Percentiles rank a stretch among this genome's conserved stretches.
These are phyloP conservation scores for Parazoanthus atlanticus DNA, from an alignment of 92 coral and sea anemone species.

Conservation along the genomic window DNA sequence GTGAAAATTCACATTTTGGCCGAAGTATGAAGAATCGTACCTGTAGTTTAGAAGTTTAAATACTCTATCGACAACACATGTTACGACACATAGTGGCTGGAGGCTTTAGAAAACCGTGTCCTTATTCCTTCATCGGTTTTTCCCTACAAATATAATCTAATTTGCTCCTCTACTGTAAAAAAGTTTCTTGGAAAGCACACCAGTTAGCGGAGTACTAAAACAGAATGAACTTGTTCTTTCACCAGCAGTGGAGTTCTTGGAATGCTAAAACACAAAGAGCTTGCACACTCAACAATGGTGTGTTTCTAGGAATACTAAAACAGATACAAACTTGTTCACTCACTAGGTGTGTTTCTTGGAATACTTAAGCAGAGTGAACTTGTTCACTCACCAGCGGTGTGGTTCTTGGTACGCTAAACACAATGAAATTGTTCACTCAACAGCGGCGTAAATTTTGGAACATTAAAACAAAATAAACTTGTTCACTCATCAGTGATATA, in stretches of 20 bases:
- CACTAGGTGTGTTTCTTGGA: constrained; percentile 86
- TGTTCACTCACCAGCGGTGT: constrained; percentile 58
- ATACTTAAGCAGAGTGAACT: constrained; percentile 78
- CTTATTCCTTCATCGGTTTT: too few species aligned
- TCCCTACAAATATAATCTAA: too few species aligned
- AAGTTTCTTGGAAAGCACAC: too few species aligned
- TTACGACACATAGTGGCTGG: too few species aligned
- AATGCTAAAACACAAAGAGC: neutral
- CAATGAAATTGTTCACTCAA: constrained; percentile 35
- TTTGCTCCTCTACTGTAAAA: too few species aligned
- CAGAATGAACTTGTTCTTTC: neutral
- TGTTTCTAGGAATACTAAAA: constrained; percentile 97
- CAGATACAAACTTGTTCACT: constrained; percentile 40
- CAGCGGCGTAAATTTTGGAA: constrained; percentile 74
- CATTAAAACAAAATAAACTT: constrained; percentile 65
- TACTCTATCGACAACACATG: too few species aligned
- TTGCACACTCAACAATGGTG: constrained; percentile 54
- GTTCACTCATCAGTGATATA: constrained; percentile 64
- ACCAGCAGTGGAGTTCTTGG: constrained; percentile 34
- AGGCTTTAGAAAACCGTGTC: too few species aligned
- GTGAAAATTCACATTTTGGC: too few species aligned
- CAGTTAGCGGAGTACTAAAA: neutral
- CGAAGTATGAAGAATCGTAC: too few species aligned
- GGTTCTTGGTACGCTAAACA: constrained; percentile 67
- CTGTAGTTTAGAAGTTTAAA: too few species aligned